Evolutionary conservation across 2,888 invertebrate species (phyloP), one percentile per base, ranked within the genome.

Genomic region (Leptinotarsa rubiginosa): DNA sequence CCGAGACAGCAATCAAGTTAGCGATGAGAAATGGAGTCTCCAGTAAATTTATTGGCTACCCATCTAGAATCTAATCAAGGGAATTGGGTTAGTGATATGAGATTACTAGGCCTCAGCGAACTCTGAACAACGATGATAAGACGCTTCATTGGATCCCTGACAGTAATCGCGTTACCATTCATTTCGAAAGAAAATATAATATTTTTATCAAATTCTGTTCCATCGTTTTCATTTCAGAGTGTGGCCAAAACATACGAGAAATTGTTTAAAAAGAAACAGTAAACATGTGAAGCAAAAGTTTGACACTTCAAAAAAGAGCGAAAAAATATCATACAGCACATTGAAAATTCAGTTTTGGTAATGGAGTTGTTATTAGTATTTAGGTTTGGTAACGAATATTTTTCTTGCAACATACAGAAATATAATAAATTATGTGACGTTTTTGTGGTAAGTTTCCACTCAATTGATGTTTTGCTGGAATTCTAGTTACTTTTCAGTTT

Each of bases 31-130:
- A 87, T 86, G 85, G 86, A 86, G 85, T 86, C 86, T 87, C 85
- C 83, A 86, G 85, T 87, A 87, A 87, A 87, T 87, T 87, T 87
- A 87, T 87, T 85, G 87, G 86, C 87, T 86, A 86, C 85, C 87
- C 87, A 87, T 84, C 85, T 86, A 85, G 87, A 87, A 87, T 87
- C 87, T 87, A 87, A 87, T 87, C 87, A 87, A 84, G 85, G 84
- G 87, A 87, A 87, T 87, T 87, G 87, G 85, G 87, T 87, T 87
- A 87, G 86, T 86, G 87, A 86, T 87, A 87, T 86, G 86, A 85
- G 86, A 86, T 87, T 86, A 86, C 85, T 81, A 82, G 80, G 75
- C 83, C 82, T 82, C 83, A 79, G 82, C 82, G 83, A 85, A 83
- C 84, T 83, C 86, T 87, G 87, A 86, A 86, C 85, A 85, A 84